Evolutionary conservation across 1,140 invertebrate species (phyloP).

Genomic region (Drosophila kikkawai): DNA sequence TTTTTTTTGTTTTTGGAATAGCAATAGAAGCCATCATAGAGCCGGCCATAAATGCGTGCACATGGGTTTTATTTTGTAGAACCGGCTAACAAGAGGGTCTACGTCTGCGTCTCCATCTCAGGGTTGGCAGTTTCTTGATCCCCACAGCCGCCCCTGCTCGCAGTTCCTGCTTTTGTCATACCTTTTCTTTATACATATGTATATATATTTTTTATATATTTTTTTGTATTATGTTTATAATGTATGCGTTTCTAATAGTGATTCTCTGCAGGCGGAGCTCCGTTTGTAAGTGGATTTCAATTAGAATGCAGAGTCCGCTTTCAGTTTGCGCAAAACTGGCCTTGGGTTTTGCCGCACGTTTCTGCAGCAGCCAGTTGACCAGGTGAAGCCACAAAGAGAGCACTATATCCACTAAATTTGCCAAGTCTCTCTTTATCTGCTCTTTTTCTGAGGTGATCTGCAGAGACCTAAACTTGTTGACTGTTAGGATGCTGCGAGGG

Average conservation of each 20-base stretch:
- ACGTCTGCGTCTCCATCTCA: constrained; percentile 31
- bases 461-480: too few species aligned
- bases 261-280: constrained; percentile 25
- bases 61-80: constrained; percentile 39
- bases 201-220: not conserved
- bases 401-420: not conserved
- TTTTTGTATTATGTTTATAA: not conserved
- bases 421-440: constrained; percentile 2
- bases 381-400: not conserved
- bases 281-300: constrained; percentile 53
- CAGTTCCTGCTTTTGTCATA: constrained; percentile 49
- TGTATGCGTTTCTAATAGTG: constrained; percentile 1
- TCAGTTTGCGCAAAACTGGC: constrained; percentile 44
- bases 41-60: constrained; percentile 32
- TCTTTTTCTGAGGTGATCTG: constrained; percentile 4
- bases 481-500: not conserved
- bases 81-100: constrained; percentile 47
- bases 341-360: constrained; percentile 37
- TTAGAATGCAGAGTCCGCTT: constrained; percentile 45
- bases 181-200: not conserved
- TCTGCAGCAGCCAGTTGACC: constrained; percentile 30
- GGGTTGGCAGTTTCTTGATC: constrained; percentile 62
- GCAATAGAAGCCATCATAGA: constrained; percentile 14
- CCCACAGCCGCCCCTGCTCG: constrained; percentile 29
- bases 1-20: not conserved